Evolutionary conservation across 2,113 vertebrate species (phyloP).

Genomic region (Vulpes lagopus): DNA sequence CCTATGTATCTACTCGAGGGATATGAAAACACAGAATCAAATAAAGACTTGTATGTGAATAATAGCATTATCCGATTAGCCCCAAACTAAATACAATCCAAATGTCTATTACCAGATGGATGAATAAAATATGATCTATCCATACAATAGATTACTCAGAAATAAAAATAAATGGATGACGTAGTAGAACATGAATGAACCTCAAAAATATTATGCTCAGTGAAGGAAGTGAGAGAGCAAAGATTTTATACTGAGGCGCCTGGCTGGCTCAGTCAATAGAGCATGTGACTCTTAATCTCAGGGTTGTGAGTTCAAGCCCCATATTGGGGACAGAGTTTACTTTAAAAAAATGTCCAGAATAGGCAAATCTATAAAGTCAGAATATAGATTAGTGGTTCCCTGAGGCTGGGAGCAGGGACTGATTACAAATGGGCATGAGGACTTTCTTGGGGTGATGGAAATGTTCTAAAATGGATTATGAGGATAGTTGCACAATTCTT

Average conservation of each 20-base stretch:
- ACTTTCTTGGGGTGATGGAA: background rate
- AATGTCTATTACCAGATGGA: background rate
- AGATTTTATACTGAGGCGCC: background rate
- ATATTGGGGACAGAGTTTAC: background rate
- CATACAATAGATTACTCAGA: background rate
- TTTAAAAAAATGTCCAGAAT: background rate
- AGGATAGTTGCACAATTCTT: background rate
- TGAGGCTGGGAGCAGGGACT: background rate
- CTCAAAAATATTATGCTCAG: background rate
- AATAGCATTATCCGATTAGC: background rate
- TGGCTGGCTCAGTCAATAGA: background rate
- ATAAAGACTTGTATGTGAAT: background rate
- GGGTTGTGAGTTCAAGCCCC: background rate
- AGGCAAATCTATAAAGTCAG: conserved; percentile 8
- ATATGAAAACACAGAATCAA: conserved; percentile 11
- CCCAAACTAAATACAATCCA: background rate
- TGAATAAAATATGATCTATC: background rate
- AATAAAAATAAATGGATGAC: background rate
- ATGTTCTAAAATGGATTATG: conserved; percentile 15
- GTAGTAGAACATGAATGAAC: background rate
- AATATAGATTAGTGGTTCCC: background rate
- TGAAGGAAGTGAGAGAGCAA: background rate
- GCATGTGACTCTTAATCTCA: background rate
- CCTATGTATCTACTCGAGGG: background rate
- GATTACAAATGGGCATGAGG: background rate